Evolutionary conservation across 2,797 vertebrate species (phyloP).

Genomic region (Lepilemur ruficaudatus): DNA sequence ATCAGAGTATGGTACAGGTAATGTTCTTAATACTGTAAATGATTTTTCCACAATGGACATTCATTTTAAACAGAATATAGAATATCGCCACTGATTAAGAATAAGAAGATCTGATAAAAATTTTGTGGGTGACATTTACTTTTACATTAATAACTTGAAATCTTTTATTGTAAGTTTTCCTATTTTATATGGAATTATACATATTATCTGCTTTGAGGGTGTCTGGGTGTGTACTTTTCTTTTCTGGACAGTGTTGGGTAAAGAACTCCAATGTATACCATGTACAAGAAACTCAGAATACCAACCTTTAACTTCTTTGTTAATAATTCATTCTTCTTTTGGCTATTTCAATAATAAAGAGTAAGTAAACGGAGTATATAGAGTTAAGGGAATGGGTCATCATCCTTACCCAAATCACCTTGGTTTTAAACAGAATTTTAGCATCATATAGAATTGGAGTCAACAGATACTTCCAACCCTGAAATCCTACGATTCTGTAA

Average conservation of each 20-base stretch:
- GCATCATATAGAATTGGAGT: background rate
- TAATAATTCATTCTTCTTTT: slow-evolving; percentile 12
- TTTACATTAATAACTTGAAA: background rate
- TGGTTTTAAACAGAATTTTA: background rate
- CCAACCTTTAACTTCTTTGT: background rate
- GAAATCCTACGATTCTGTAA: background rate
- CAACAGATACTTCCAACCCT: background rate
- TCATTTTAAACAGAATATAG: slow-evolving; percentile 5
- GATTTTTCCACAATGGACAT: background rate
- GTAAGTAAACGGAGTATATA: background rate
- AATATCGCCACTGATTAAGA: background rate
- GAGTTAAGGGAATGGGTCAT: background rate
- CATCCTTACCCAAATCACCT: background rate
- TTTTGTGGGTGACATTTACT: background rate
- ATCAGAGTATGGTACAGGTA: background rate
- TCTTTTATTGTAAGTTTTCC: background rate
- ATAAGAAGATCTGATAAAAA: background rate
- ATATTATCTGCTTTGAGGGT: background rate
- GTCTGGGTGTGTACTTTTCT: background rate
- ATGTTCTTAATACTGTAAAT: background rate
- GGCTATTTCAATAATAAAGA: background rate
- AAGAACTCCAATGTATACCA: background rate
- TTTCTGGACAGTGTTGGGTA: background rate
- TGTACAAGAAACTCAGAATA: background rate
- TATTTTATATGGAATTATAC: background rate